Evolutionary conservation across 1,140 invertebrate species (phyloP).

Genomic region (Xylocopa sonorina): DNA sequence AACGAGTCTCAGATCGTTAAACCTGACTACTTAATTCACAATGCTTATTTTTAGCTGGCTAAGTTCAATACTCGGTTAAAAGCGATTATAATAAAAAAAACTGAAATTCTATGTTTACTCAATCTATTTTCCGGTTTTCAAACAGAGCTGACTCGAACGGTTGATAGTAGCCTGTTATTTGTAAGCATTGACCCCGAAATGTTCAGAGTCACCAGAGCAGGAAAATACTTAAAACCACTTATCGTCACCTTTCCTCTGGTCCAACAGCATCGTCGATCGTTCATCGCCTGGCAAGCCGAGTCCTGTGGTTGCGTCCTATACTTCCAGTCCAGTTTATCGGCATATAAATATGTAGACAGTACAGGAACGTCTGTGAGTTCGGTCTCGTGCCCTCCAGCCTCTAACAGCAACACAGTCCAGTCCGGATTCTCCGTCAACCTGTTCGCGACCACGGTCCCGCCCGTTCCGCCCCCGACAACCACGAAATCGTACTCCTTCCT

Average conservation of each 20-base stretch:
- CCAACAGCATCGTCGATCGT: conserved; percentile 91
- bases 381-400: conserved; percentile 93
- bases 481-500: conserved; percentile 90
- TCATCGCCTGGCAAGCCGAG: conserved; percentile 92
- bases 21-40: too few species aligned
- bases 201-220: too few species aligned
- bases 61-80: too few species aligned
- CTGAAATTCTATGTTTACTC: too few species aligned
- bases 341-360: conserved; percentile 92
- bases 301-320: conserved; percentile 93
- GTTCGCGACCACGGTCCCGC: conserved; percentile 93
- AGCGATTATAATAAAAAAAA: too few species aligned
- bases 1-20: too few species aligned
- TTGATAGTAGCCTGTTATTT: too few species aligned
- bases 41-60: too few species aligned
- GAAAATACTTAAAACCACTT: not conserved
- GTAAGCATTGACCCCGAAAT: too few species aligned
- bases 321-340: conserved; percentile 96
- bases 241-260: conserved; percentile 91
- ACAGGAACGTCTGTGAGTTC: conserved; percentile 92
- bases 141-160: too few species aligned
- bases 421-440: conserved; percentile 90
- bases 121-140: too few species aligned
- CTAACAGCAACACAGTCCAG: conserved; percentile 91
- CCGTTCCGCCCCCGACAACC: conserved; percentile 91